phyloP scores from a whole-genome alignment of 2,113 vertebrate genomes.

The Thymallus thymallus region DNA sequence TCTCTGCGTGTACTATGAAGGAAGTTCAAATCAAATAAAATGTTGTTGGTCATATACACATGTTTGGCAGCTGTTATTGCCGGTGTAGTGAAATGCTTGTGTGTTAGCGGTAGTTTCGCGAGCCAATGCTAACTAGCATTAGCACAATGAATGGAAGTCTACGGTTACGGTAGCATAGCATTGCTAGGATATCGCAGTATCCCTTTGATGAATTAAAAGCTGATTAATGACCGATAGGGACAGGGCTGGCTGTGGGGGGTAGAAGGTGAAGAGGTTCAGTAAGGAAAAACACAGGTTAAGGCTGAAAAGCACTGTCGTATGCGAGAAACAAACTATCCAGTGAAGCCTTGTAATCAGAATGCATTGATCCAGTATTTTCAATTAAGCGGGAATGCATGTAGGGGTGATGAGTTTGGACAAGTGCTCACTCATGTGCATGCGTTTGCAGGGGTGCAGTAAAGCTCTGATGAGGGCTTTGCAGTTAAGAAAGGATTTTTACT shows the following conservation, averaged over 20 bases:
- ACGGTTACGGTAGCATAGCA: too few relatives aligned
- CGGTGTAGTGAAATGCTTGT: too few relatives aligned
- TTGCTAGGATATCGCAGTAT: neutral
- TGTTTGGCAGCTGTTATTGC: too few relatives aligned
- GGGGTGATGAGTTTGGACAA: conserved; percentile 28
- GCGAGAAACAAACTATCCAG: conserved; percentile 41
- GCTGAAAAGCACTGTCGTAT: conserved; percentile 23
- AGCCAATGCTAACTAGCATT: too few relatives aligned
- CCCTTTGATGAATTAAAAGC: conserved; percentile 34
- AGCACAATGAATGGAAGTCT: too few relatives aligned
- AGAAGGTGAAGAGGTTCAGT: neutral
- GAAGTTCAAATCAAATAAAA: too few relatives aligned
- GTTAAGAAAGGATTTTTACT: neutral
- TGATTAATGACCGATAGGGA: conserved; percentile 39
- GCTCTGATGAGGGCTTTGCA: neutral
- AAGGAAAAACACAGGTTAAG: neutral
- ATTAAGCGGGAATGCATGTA: conserved; percentile 41
- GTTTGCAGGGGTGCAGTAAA: conserved; percentile 10
- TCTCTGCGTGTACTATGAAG: too few relatives aligned
- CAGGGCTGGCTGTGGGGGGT: conserved; percentile 2
- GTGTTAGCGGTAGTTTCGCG: too few relatives aligned
- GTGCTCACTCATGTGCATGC: conserved; percentile 16
- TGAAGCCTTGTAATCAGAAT: conserved; percentile 47
- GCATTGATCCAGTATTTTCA: conserved; percentile 53
- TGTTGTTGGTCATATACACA: too few relatives aligned